Percentiles rank a stretch among this genome's conserved stretches.
These are phyloP conservation scores for Myiotriccus ornatus DNA, from an alignment of 2,797 vertebrate genomes.

Conservation along the genomic window DNA sequence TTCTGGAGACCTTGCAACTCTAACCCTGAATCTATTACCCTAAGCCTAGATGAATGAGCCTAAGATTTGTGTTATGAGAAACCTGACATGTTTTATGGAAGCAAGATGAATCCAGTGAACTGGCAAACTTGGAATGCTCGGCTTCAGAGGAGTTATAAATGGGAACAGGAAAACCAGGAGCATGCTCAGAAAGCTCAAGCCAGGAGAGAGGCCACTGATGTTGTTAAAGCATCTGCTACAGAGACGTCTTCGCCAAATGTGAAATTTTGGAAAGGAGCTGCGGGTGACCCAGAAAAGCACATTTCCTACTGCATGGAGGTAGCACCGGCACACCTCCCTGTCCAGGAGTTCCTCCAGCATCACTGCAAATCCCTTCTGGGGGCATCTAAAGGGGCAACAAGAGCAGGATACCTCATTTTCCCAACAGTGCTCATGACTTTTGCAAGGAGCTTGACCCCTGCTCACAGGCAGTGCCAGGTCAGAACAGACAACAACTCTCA, in stretches of 20 bases:
- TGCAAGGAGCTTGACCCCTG: not conserved
- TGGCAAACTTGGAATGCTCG: not conserved
- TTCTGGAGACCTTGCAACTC: not conserved
- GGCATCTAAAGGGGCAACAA: not conserved
- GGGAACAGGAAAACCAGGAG: rapidly evolving
- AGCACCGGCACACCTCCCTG: not conserved
- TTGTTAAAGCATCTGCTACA: not conserved
- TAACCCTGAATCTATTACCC: not conserved
- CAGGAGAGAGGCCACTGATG: not conserved
- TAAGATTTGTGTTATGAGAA: not conserved
- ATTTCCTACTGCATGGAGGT: not conserved
- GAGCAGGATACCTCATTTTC: not conserved
- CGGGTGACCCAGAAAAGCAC: not conserved
- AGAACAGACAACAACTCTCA: not conserved
- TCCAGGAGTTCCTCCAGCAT: not conserved
- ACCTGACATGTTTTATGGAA: not conserved
- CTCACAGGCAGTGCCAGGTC: not conserved
- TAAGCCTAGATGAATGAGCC: not conserved
- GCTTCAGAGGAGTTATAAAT: not conserved
- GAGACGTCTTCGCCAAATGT: not conserved
- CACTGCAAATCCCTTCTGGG: not conserved
- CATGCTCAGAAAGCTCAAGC: not conserved
- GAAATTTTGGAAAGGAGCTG: not conserved
- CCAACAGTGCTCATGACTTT: not conserved
- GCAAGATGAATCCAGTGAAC: not conserved